Base-by-base conservation (phyloP, 2,797 vertebrate species). In the Karalla daura region DNA sequence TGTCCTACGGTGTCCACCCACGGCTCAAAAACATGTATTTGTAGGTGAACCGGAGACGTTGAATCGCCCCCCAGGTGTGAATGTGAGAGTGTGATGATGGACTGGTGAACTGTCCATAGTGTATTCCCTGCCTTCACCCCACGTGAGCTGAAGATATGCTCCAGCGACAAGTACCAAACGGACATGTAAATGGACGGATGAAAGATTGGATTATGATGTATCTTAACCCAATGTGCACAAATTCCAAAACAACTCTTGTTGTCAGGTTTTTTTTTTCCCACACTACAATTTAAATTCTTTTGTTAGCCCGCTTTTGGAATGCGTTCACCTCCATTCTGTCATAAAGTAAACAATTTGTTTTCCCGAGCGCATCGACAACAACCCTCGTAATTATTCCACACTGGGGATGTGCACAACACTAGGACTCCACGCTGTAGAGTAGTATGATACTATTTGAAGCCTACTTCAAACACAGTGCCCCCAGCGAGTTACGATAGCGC, bases 391-490 rank as follows among this genome's bases (percentile, higher is more conserved):
- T 86, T 86, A 86, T 86, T 90, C 85, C 78, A 80, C 84, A 64
- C 76, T 74, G 76, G 78, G 83, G 71, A 87, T 65, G 67, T 64
- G 70, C 58, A 76, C 64, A 86, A 79, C 74, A 70, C 73, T 71
- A 51, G 78, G 80, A 79, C 78, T 79, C 73, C 62, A 72, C 66
- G 20, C 77, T 40, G 78, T 58, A 84, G 83, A 88, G 84, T 81
- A 83, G 83, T 77, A 86, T 89, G 88, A 91, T 89, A 90, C 89
- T 86, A 91, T 93, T 88, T 92, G 88, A 92, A 93, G 89, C 88
- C 78, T 86, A 91, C 87, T 92, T 93, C 88, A 91, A 85, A 90
- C 81, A 81, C 82, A 73, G 85, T 88, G 84, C 83, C 86, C 89
- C 86, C 75, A 83, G 90, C 66, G 83, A 91, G 88, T 90, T 90